These are phyloP conservation scores for Venustaconcha ellipsiformis DNA, from an alignment of 1,140 invertebrate species.

Conservation along the genomic window DNA sequence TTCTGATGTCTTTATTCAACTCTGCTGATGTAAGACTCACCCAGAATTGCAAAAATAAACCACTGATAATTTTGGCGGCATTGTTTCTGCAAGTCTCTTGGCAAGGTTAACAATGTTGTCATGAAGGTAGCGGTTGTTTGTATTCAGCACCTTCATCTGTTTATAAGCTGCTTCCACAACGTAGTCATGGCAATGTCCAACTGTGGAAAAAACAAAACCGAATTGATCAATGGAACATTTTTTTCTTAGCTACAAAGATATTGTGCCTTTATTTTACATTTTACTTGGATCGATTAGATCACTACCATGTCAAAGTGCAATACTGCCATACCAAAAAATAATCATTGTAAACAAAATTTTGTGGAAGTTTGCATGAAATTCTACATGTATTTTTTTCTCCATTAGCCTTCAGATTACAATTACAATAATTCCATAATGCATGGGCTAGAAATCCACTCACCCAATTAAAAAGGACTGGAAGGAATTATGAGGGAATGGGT, in stretches of 20 bases:
- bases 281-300: background rate
- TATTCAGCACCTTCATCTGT: constrained; percentile 91
- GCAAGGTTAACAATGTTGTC: constrained; percentile 95
- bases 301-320: background rate
- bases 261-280: background rate
- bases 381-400: too few species aligned
- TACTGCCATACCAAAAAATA: background rate
- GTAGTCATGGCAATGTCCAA: constrained; percentile 96
- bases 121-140: constrained; percentile 95
- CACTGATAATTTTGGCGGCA: constrained; percentile 81
- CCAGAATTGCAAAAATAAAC: constrained; percentile 98
- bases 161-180: constrained; percentile 90
- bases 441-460: too few species aligned
- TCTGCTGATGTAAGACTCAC: constrained; percentile 58
- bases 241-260: background rate
- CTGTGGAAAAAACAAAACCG: constrained; percentile 73
- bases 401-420: too few species aligned
- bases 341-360: background rate
- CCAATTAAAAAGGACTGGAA: too few species aligned
- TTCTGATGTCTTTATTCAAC: background rate
- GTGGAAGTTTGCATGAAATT: too few species aligned
- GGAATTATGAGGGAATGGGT: too few species aligned
- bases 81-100: constrained; percentile 82
- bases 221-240: background rate
- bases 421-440: too few species aligned